These are phyloP conservation scores for Ochotona curzoniae DNA, from an alignment of 2,113 vertebrate species.

Conservation along the genomic window DNA sequence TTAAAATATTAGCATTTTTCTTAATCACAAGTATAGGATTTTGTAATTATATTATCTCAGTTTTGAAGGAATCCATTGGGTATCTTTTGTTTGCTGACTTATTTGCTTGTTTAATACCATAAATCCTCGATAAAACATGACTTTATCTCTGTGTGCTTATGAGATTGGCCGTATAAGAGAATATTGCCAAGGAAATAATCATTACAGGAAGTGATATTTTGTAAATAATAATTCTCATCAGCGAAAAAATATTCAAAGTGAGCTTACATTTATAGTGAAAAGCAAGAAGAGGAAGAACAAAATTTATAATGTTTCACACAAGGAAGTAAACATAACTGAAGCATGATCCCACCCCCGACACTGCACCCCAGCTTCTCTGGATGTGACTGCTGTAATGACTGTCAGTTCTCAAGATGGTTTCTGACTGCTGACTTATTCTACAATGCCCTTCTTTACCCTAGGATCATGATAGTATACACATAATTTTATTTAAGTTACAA, in stretches of 20 bases:
- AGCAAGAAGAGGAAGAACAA: constrained; percentile 12
- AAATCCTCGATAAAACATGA: background rate
- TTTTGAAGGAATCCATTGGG: background rate
- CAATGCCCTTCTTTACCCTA: constrained; percentile 33
- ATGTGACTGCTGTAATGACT: background rate
- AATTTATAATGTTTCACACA: background rate
- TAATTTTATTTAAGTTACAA: constrained; percentile 51
- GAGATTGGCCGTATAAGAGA: background rate
- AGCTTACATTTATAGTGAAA: background rate
- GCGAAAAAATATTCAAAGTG: constrained; percentile 25
- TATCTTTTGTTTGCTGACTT: background rate
- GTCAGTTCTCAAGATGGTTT: background rate
- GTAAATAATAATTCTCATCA: background rate
- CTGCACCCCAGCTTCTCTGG: background rate
- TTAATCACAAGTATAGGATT: background rate
- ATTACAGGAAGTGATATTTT: background rate
- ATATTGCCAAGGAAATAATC: constrained; percentile 11
- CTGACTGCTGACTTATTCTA: background rate
- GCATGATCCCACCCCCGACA: background rate
- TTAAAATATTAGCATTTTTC: background rate
- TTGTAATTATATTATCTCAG: background rate
- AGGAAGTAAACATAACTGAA: background rate
- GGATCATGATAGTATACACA: background rate
- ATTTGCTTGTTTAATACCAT: background rate
- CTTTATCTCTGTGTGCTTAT: background rate